Conservation (phyloP, 2,797 vertebrate genomes). For the Intellagama lesueurii region DNA sequence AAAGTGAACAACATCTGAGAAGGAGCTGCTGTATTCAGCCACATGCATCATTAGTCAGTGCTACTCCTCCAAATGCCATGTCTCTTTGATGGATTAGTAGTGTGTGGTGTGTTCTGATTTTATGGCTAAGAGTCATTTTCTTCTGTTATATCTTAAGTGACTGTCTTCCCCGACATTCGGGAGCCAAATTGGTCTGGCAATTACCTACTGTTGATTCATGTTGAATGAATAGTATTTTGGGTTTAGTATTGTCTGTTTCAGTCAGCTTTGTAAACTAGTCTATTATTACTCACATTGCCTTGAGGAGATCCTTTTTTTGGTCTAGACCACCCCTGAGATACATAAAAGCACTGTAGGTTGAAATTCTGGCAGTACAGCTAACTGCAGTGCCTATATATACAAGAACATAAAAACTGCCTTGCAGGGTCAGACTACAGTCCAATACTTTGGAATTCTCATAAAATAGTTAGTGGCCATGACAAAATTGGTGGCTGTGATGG, state of each 20-base stretch:
- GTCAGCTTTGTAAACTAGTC: not conserved
- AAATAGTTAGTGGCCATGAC: not conserved
- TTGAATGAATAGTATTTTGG: not conserved
- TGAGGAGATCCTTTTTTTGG: not conserved
- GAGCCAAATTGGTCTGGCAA: not conserved
- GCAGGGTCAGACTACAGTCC: not conserved
- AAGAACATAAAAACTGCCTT: not conserved
- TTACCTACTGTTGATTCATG: not conserved
- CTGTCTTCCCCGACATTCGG: not conserved
- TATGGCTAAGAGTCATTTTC: not conserved
- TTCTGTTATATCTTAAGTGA: not conserved
- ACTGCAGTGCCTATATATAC: not conserved
- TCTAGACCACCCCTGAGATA: not conserved
- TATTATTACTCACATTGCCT: not conserved
- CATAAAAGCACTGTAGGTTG: not conserved
- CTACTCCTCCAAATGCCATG: not conserved
- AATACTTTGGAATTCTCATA: not conserved
- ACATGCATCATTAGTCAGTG: not conserved
- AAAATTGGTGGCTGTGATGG: not conserved
- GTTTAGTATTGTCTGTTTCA: not conserved
- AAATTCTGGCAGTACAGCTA: not conserved
- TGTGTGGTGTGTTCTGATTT: not conserved
- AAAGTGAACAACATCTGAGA: not conserved
- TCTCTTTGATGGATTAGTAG: conserved; percentile 14
- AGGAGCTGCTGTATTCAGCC: not conserved